Conservation (phyloP, 2,888 invertebrate species). For the Stenoptilia bipunctidactyla region DNA sequence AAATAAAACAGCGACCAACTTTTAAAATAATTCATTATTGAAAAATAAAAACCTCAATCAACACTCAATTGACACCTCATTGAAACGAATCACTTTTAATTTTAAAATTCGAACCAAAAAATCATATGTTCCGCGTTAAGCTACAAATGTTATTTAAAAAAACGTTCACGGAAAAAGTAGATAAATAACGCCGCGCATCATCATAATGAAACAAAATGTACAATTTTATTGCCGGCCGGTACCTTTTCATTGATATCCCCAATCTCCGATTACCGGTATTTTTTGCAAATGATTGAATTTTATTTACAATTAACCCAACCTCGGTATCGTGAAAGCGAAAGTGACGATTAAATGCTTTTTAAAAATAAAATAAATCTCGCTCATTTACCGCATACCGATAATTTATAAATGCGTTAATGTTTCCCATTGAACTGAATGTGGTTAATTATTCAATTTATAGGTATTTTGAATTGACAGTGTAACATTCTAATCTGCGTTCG, state of each 20-base stretch:
- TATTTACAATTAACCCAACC: constrained; percentile 68
- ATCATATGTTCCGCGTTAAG: too few species aligned
- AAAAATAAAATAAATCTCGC: constrained; percentile 62
- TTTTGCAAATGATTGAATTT: constrained; percentile 70
- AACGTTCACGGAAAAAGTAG: background rate
- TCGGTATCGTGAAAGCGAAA: constrained; percentile 55
- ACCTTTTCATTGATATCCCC: constrained; percentile 59
- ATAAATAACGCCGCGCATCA: background rate
- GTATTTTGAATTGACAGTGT: too few species aligned
- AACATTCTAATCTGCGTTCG: too few species aligned
- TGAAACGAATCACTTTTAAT: too few species aligned
- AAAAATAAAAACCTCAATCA: too few species aligned
- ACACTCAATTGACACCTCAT: too few species aligned
- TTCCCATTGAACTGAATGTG: too few species aligned
- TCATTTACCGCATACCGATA: constrained; percentile 20
- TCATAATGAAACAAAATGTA: constrained; percentile 1
- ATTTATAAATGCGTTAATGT: too few species aligned
- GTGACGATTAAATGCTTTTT: constrained; percentile 68
- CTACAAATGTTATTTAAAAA: background rate
- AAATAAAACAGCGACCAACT: too few species aligned
- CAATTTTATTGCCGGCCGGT: constrained; percentile 14
- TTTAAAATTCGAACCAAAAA: too few species aligned
- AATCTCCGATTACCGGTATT: constrained; percentile 56
- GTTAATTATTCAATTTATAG: too few species aligned
- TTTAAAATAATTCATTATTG: too few species aligned